These are phyloP conservation scores for Pogonocherus hispidulus DNA, from an alignment of 2,888 invertebrate genomes.

Conservation along the genomic window DNA sequence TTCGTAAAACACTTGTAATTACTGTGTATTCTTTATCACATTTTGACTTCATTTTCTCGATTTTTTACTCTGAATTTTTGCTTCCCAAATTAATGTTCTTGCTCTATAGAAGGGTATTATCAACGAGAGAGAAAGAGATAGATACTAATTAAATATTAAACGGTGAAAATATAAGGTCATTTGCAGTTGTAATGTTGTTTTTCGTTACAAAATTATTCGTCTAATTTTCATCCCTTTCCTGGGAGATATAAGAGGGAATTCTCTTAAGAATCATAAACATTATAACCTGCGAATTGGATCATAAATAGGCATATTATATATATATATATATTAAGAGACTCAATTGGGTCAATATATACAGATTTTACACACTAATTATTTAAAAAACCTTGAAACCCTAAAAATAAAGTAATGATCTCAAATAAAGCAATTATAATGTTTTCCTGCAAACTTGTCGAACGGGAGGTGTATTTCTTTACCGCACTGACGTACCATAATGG, in stretches of 20 bases:
- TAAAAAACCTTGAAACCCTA: not conserved
- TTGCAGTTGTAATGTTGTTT: slow-evolving; percentile 49
- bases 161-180: slow-evolving; percentile 52
- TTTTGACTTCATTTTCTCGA: slow-evolving; percentile 56
- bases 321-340: no score
- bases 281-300: not conserved
- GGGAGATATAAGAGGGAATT: slow-evolving; percentile 27
- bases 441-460: slow-evolving; percentile 42
- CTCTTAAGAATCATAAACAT: slow-evolving; percentile 19
- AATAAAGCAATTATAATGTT: slow-evolving; percentile 42
- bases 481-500: slow-evolving; percentile 28
- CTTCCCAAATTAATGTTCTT: slow-evolving; percentile 41
- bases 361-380: not conserved
- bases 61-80: slow-evolving; percentile 48
- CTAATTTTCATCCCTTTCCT: slow-evolving; percentile 45
- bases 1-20: slow-evolving; percentile 56
- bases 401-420: slow-evolving; percentile 16
- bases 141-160: slow-evolving; percentile 53
- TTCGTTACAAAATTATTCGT: slow-evolving; percentile 44
- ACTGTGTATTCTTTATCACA: slow-evolving; percentile 66
- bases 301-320: no score
- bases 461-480: slow-evolving; percentile 33
- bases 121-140: slow-evolving; percentile 34
- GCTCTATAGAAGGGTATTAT: slow-evolving; percentile 24
- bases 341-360: no score